Evolutionary conservation across 2,888 invertebrate species (phyloP).

Genomic region (Mystacides longicornis): DNA sequence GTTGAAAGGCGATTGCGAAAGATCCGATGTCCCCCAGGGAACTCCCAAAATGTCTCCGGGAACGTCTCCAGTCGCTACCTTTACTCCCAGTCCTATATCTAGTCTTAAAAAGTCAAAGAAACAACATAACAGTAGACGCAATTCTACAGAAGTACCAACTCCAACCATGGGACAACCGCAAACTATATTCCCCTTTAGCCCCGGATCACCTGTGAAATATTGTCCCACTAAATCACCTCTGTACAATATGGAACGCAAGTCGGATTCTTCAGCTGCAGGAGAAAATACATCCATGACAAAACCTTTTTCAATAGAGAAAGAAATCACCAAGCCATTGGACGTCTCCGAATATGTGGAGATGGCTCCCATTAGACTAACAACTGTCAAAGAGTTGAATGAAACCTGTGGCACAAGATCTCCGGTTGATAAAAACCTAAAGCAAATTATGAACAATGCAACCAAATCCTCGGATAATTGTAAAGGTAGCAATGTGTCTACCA

Average conservation of each 20-base stretch:
- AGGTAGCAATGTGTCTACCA: background rate
- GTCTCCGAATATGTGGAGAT: constrained; percentile 27
- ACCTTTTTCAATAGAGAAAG: constrained; percentile 3
- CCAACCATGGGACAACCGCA: constrained; percentile 53
- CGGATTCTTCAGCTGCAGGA: constrained; percentile 29
- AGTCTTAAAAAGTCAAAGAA: constrained; percentile 36
- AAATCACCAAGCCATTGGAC: constrained; percentile 8
- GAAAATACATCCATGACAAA: background rate
- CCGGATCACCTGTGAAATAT: constrained; percentile 53
- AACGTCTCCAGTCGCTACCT: constrained; percentile 26
- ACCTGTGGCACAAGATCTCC: constrained; percentile 21
- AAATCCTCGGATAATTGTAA: constrained; percentile 14
- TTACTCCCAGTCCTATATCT: constrained; percentile 41
- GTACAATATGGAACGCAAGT: constrained; percentile 30
- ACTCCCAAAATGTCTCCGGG: constrained; percentile 24
- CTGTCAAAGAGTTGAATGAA: constrained; percentile 39
- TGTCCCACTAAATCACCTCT: constrained; percentile 30
- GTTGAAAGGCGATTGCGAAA: constrained; percentile 10
- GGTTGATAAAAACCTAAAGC: constrained; percentile 23
- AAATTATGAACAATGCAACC: constrained; percentile 24
- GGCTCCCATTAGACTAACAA: constrained; percentile 20
- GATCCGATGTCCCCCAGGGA: constrained; percentile 18
- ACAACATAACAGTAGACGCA: constrained; percentile 32
- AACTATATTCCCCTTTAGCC: constrained; percentile 63
- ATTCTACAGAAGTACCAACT: constrained; percentile 42